Conservation (phyloP, 2,113 vertebrate genomes). For the Rhinopomastus cyanomelas region DNA sequence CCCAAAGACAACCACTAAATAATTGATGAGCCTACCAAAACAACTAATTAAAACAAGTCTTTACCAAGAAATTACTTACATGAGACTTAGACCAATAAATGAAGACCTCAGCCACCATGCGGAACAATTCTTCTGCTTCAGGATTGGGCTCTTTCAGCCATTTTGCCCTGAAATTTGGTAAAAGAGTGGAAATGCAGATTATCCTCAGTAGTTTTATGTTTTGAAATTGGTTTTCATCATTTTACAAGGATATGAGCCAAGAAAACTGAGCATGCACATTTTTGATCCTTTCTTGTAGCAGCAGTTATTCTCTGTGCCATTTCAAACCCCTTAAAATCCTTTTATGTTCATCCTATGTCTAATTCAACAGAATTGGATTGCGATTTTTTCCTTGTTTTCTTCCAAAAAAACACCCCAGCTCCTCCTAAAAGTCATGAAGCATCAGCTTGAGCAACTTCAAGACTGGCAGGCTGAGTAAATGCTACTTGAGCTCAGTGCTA, state of each 20-base stretch:
- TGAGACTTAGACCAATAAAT: slow-evolving; percentile 98
- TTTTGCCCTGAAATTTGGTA: slow-evolving; percentile 81
- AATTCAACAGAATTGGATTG: not conserved
- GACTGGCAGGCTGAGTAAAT: not conserved
- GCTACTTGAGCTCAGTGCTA: not conserved
- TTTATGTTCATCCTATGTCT: not conserved
- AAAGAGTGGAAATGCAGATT: not conserved
- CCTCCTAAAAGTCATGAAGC: not conserved
- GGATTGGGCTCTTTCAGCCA: slow-evolving; percentile 93
- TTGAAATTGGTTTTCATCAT: not conserved
- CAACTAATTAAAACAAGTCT: not conserved
- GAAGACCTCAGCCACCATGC: slow-evolving; percentile 98
- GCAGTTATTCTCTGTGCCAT: not conserved
- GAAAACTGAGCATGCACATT: not conserved
- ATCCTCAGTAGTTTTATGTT: not conserved
- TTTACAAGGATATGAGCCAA: not conserved
- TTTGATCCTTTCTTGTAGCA: not conserved
- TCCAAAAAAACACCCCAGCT: not conserved
- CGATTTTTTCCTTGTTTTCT: not conserved
- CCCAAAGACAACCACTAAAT: not conserved
- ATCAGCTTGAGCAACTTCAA: not conserved
- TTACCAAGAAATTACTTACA: slow-evolving; percentile 74
- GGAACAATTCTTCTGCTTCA: slow-evolving; percentile 91
- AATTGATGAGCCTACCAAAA: not conserved
- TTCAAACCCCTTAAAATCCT: not conserved